Conservation (phyloP, 2,888 invertebrate genomes). For the Mesorhabditis spiculigera region DNA sequence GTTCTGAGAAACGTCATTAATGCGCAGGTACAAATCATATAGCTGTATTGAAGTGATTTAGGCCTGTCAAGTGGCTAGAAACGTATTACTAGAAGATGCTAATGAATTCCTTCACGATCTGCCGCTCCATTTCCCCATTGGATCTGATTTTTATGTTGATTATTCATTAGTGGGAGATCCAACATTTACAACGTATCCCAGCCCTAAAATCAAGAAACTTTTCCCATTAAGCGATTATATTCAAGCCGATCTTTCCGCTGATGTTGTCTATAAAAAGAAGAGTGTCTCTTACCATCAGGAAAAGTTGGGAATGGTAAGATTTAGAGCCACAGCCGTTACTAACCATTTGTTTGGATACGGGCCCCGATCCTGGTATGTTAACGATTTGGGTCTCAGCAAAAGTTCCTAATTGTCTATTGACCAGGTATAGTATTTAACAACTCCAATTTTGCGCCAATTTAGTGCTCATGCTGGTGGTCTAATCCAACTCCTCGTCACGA, state of each 20-base stretch:
- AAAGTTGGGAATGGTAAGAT: constrained; percentile 1
- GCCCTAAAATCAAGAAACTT: neutral
- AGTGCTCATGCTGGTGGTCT: constrained; percentile 35
- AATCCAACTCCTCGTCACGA: constrained; percentile 32
- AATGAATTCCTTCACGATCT: constrained; percentile 42
- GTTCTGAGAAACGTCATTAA: constrained; percentile 37
- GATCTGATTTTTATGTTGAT: constrained; percentile 38
- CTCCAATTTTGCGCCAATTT: too few species aligned
- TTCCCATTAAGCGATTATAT: constrained; percentile 28
- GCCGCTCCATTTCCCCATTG: constrained; percentile 39
- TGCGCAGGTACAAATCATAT: constrained; percentile 24
- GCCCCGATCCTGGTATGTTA: constrained; percentile 32
- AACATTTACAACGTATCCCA: constrained; percentile 16
- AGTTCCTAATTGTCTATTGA: constrained; percentile 44
- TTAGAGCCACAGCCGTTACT: neutral
- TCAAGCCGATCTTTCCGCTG: constrained; percentile 35
- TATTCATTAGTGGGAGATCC: constrained; percentile 39
- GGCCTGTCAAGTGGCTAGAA: constrained; percentile 36
- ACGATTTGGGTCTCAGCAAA: constrained; percentile 43
- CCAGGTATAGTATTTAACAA: neutral
- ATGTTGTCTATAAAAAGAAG: constrained; percentile 40
- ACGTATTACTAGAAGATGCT: constrained; percentile 36
- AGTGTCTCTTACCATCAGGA: neutral
- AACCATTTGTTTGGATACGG: constrained; percentile 18
- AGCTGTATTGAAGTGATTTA: constrained; percentile 14